Conservation (phyloP, 2,888 invertebrate genomes). For the Temnothorax unifasciatus region DNA sequence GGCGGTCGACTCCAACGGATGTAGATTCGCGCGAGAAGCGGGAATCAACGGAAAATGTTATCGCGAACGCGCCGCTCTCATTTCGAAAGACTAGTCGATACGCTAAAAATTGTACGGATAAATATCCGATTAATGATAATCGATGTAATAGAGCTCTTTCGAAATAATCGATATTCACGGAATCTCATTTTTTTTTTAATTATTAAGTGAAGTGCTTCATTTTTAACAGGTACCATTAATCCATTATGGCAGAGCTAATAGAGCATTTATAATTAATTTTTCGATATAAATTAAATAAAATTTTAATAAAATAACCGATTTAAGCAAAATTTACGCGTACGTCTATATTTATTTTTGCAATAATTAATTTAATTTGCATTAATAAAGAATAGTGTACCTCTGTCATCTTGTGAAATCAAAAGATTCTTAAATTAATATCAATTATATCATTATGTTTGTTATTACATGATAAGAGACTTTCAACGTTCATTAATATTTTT, state of each 20-base stretch:
- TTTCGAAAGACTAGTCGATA: background rate
- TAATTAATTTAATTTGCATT: background rate
- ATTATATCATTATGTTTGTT: background rate
- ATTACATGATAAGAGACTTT: constrained; percentile 9
- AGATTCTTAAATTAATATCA: background rate
- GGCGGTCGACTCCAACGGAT: background rate
- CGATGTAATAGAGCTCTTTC: background rate
- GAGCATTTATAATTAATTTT: background rate
- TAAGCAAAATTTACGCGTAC: background rate
- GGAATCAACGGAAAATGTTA: constrained; percentile 40
- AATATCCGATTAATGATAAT: constrained; percentile 16
- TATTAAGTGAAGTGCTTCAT: background rate
- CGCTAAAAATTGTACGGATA: background rate
- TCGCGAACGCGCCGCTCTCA: constrained; percentile 16
- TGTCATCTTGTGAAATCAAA: background rate
- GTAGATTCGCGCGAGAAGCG: background rate
- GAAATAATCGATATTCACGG: background rate
- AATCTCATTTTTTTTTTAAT: background rate
- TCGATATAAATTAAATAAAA: background rate
- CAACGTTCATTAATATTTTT: background rate
- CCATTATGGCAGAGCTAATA: background rate
- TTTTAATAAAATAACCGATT: background rate
- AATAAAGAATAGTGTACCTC: background rate
- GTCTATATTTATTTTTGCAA: background rate
- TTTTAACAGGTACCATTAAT: background rate